These are phyloP conservation scores for Thamnaconus septentrionalis DNA, from an alignment of 2,113 vertebrate species.

Conservation along the genomic window DNA sequence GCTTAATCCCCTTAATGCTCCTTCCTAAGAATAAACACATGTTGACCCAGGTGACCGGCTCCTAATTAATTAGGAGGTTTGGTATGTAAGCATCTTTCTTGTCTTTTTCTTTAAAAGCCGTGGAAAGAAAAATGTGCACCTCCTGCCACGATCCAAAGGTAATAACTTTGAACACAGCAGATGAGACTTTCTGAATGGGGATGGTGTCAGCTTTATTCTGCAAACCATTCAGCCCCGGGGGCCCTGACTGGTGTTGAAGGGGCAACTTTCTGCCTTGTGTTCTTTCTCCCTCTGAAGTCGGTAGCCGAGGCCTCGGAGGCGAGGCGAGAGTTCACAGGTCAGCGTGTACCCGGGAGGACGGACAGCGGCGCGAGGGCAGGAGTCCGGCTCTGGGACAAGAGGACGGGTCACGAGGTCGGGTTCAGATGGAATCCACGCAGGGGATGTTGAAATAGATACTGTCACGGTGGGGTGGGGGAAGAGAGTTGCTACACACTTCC, in stretches of 20 bases:
- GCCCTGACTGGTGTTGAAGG: conserved; percentile 33
- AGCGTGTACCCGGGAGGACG: conserved; percentile 57
- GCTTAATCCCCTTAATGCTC: conserved; percentile 63
- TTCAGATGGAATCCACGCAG: conserved; percentile 66
- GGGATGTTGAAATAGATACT: conserved; percentile 61
- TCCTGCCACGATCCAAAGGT: no score
- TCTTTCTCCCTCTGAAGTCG: conserved; percentile 61
- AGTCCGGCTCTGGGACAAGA: conserved; percentile 58
- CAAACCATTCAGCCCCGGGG: conserved; percentile 15
- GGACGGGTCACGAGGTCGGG: conserved; percentile 59
- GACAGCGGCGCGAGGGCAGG: conserved; percentile 47
- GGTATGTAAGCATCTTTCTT: not conserved
- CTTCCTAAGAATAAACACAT: conserved; percentile 69
- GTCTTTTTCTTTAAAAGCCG: not conserved
- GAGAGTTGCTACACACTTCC: conserved; percentile 29
- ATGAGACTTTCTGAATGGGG: conserved; percentile 21
- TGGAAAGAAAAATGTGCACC: no score
- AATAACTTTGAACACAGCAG: conserved; percentile 21
- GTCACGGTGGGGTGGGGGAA: conserved; percentile 34
- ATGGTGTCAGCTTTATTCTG: conserved; percentile 31
- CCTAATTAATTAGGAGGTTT: conserved; percentile 60
- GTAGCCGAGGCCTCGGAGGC: conserved; percentile 53
- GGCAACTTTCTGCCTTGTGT: conserved; percentile 61
- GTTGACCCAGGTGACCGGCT: conserved; percentile 59
- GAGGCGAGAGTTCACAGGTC: conserved; percentile 70